phyloP scores from a whole-genome alignment of 2,113 vertebrate species.

The Balaeniceps rex region DNA sequence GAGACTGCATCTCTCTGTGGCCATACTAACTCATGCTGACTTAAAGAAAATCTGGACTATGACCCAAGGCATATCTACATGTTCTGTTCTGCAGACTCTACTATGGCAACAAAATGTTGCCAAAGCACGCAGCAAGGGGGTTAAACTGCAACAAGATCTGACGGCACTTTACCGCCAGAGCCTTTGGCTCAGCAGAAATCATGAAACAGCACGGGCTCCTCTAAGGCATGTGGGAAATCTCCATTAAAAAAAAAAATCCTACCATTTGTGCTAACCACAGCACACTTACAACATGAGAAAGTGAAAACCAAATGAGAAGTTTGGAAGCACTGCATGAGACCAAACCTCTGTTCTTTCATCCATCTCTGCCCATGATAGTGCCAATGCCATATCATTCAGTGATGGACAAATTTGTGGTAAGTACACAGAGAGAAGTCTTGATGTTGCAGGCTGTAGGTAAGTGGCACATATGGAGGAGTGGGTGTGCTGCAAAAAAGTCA shows the following conservation, averaged over 20 bases:
- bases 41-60: background rate
- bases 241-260: background rate
- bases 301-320: background rate
- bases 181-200: background rate
- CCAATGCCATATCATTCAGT: rapidly evolving
- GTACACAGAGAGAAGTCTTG: background rate
- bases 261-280: background rate
- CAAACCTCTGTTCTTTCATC: background rate
- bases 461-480: background rate
- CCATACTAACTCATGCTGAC: background rate
- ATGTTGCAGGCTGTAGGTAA: background rate
- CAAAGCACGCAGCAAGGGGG: background rate
- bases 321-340: background rate
- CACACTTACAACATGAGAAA: background rate
- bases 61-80: background rate
- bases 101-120: background rate
- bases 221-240: background rate
- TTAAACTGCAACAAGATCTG: background rate
- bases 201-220: background rate
- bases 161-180: background rate
- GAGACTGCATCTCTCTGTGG: background rate
- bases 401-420: background rate
- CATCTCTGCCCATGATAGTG: background rate
- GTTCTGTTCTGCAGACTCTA: background rate
- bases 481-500: background rate